Evolutionary conservation across 2,113 vertebrate genomes (phyloP), one percentile per base, ranked within the genome.

Genomic region (Macaca mulatta): DNA sequence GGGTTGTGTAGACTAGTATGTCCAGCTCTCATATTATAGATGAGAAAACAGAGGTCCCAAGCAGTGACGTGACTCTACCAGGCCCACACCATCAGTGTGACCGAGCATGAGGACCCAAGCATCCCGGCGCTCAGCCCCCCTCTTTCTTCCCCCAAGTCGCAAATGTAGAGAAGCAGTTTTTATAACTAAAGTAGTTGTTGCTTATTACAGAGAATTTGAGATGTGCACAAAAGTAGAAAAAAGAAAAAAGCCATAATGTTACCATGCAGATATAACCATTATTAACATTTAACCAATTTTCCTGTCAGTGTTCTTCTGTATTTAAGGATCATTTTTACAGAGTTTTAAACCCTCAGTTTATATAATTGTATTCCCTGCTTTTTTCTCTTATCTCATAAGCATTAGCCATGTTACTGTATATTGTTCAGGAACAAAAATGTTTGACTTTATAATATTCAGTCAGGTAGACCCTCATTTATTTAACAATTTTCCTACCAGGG

Each of bases 211-310:
- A 90, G 69, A 81, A 89, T 61, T 11, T 45, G 40, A 23, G 22
- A 18, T 38, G 17, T 45, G 48, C 16, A 55, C 22, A 17, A 32
- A 93, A 67, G 27, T 25, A 96, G 35, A 52, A 91, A 64, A 17
- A 7, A 40, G 59, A 18, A 43, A 48, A 80, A 69, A 75, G 45
- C 11, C 40, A 25, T 48, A 22, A 74, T 61, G 50, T 85, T 43
- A 43, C 23, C 35, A 75, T 30, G 17, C 38, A 35, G 9, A 72
- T 75, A 38, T 2, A 38, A 55, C 30, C 25, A 38, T 30, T 59
- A 59, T 84, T 50, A 80, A 57, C 32, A 75, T 75, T 45, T 52
- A n/a, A 61, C 89, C 55, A 67, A 75, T 32, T 94, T 96, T 69
- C 50, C 23, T 82, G 69, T 83, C 50, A 48, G 35, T 2, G 32